Conservation (phyloP, 2,888 invertebrate species). For the Pyrrhosoma nymphula region DNA sequence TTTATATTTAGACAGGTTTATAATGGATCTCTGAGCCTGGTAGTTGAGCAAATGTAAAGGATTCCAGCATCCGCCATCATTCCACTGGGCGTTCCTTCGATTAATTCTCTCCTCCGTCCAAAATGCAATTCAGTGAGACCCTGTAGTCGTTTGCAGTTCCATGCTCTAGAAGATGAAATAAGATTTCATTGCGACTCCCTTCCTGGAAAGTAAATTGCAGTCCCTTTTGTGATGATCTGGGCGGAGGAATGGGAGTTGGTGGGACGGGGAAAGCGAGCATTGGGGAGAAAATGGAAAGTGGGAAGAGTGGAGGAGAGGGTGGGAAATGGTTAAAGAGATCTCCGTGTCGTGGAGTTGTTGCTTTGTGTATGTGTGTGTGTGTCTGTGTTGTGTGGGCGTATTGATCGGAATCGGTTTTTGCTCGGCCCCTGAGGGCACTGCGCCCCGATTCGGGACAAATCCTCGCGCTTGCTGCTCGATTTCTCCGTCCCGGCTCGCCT, state of each 20-base stretch:
- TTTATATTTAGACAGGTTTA: no score
- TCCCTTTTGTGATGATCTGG: background rate
- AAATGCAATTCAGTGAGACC: background rate
- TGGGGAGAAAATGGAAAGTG: background rate
- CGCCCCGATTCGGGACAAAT: slow-evolving; percentile 49
- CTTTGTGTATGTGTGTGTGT: background rate
- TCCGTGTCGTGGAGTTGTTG: background rate
- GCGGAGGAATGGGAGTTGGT: background rate
- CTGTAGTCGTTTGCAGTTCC: background rate
- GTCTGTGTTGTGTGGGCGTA: background rate
- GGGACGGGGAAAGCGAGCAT: background rate
- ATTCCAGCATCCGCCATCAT: no score
- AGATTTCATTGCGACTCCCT: background rate
- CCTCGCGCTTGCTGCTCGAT: background rate
- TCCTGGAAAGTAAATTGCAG: background rate
- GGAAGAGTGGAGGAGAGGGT: background rate
- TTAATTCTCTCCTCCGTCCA: no score
- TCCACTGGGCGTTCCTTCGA: no score
- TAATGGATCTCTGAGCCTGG: no score
- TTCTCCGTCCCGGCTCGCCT: background rate
- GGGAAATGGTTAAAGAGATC: background rate
- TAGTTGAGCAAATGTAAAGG: no score
- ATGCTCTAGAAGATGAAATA: background rate
- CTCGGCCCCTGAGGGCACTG: background rate
- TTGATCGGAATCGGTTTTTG: slow-evolving; percentile 45